Conservation (phyloP, 2,888 invertebrate genomes). For the Tetrapedia diversipes region DNA sequence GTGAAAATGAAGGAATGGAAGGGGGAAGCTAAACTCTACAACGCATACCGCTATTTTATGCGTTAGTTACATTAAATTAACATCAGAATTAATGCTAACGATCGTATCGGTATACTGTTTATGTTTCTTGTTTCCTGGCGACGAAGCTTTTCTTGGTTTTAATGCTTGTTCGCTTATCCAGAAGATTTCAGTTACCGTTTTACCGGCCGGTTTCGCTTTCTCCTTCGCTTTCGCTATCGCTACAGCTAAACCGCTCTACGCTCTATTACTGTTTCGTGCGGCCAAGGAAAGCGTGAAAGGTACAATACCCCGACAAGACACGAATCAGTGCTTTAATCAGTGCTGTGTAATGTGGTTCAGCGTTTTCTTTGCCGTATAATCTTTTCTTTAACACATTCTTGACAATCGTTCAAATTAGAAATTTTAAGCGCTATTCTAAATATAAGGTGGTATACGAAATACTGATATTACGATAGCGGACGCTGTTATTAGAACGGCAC, state of each 20-base stretch:
- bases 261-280: slow-evolving; percentile 29
- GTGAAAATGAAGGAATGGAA: neutral
- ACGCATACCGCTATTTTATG: slow-evolving; percentile 7
- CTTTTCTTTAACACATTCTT: neutral
- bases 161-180: slow-evolving; percentile 27
- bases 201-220: slow-evolving; percentile 63
- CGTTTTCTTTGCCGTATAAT: neutral
- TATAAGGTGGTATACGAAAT: neutral
- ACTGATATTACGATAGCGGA: neutral
- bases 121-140: neutral
- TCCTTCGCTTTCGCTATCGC: slow-evolving; percentile 69
- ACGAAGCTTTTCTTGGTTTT: neutral
- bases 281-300: slow-evolving; percentile 45
- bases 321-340: slow-evolving; percentile 11
- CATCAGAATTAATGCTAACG: neutral
- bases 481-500: neutral
- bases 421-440: neutral
- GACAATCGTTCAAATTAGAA: neutral
- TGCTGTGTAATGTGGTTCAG: neutral
- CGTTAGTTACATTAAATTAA: neutral
- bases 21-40: slow-evolving; percentile 3
- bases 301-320: neutral
- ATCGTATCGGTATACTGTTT: neutral
- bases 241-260: slow-evolving; percentile 35
- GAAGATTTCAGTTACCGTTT: slow-evolving; percentile 45